Percentiles rank a stretch among this genome's conserved stretches.
These are phyloP conservation scores for Agrotis ipsilon DNA, from an alignment of 2,888 invertebrate species.

Conservation along the genomic window DNA sequence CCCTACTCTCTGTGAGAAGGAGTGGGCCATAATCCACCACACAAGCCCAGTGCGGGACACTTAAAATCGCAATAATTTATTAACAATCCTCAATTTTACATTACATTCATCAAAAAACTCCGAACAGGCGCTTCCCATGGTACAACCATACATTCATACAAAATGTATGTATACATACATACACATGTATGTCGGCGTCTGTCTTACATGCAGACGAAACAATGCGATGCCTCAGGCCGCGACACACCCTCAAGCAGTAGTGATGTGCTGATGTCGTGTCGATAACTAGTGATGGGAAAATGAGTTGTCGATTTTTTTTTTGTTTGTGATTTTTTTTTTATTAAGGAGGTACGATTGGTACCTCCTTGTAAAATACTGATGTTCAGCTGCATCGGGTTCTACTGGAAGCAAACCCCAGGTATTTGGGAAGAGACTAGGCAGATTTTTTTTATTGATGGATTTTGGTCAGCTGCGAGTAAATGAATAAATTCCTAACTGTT, in stretches of 20 bases:
- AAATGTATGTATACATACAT: constrained; percentile 49
- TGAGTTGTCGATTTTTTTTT: background rate
- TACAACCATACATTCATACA: constrained; percentile 65
- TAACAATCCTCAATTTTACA: constrained; percentile 35
- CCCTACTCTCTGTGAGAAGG: background rate
- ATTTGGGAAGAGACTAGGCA: no score
- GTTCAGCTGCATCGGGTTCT: no score
- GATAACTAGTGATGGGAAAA: constrained; percentile 65
- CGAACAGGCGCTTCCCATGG: constrained; percentile 77
- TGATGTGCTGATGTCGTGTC: constrained; percentile 71
- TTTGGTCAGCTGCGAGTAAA: background rate
- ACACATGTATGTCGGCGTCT: constrained; percentile 75
- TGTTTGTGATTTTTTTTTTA: background rate
- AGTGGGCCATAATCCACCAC: no score
- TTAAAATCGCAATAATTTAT: constrained; percentile 34
- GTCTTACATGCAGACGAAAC: constrained; percentile 89
- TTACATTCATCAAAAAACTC: constrained; percentile 58
- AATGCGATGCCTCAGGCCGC: constrained; percentile 85
- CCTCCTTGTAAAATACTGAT: no score
- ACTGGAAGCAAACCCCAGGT: no score
- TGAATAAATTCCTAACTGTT: no score
- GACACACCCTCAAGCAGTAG: constrained; percentile 87
- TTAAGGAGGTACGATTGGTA: no score
- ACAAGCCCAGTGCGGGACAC: no score
- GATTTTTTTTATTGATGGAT: background rate